Base-by-base conservation (phyloP, 2,888 invertebrate genomes). In the Acholoe squamosa region DNA sequence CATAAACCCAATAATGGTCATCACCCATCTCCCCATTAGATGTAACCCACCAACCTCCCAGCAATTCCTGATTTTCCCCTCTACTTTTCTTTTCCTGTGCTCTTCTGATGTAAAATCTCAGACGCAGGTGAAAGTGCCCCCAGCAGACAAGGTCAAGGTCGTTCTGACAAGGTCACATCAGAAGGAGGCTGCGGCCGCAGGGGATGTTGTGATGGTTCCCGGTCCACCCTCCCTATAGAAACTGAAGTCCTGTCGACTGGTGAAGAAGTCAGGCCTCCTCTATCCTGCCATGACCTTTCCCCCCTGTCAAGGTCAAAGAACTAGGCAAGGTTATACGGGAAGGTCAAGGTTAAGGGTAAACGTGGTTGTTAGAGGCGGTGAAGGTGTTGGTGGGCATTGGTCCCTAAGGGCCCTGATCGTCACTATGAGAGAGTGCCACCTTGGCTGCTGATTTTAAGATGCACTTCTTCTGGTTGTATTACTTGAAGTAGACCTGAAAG, bases 121-220 rank as follows among this genome's bases (percentile, higher is more conserved):
- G 61, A 14, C 61, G 61, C 71, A 71, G 25, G 71, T 71, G 71
- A 25, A 28, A 7, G 25, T 71, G 12, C 71, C 28, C 71, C 71
- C 25, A 33, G 19, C 19, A 43, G 80, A 80, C 80, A 80, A 80
- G 80, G 80, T 80, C 80, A 80, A 80, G 43, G 80, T 34, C 80
- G 16, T 25, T 19, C 43, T 80, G 80, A 80, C 80, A 80, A 34
- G 80, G 80, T 43, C 80, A 80, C 33, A n/a, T 34, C 80, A 33
- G 43, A 43, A 19, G 34, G 80, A 80, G 80, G 80, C 80, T 31
- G 0, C 22, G 43, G 80, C 80, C 80, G 19, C 22, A 7, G 61
- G 61, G 61, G 61, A 14, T 7, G 61, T n/a, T 61, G 61, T 14
- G 14, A 7, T 19, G 61, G 19, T 61, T 61, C 61, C 61, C 61